Evolutionary conservation across 2,888 invertebrate genomes (phyloP).

Genomic region (Macrophya annulata): DNA sequence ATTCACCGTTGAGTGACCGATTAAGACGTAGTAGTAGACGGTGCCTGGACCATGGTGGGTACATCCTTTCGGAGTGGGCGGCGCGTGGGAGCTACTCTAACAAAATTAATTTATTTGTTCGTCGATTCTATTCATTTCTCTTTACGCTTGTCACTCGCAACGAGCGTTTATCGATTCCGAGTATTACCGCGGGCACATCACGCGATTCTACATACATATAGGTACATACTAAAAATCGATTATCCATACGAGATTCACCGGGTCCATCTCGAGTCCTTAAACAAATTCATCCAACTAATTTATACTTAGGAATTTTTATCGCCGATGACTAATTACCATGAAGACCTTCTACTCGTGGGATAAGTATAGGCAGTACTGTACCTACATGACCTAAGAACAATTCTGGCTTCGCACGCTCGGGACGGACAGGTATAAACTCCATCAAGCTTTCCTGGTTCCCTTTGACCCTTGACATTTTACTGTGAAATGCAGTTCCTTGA

Average conservation of each 20-base stretch:
- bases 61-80: slow-evolving; percentile 24
- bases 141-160: slow-evolving; percentile 41
- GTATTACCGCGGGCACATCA: slow-evolving; percentile 20
- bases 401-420: slow-evolving; percentile 22
- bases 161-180: slow-evolving; percentile 33
- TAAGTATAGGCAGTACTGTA: not conserved
- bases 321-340: slow-evolving; percentile 22
- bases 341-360: slow-evolving; percentile 25
- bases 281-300: slow-evolving; percentile 12
- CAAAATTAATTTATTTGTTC: slow-evolving; percentile 47
- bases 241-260: not conserved
- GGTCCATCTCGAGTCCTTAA: not conserved
- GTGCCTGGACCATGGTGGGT: not conserved
- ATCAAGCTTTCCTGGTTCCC: slow-evolving; percentile 11
- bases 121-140: slow-evolving; percentile 16
- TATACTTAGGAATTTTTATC: not conserved
- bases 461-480: slow-evolving; percentile 40
- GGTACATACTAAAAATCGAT: not conserved
- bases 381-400: not conserved
- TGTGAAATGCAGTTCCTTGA: not conserved
- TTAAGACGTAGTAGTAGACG: slow-evolving; percentile 17
- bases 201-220: not conserved
- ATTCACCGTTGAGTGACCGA: slow-evolving; percentile 38
- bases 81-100: slow-evolving; percentile 28
- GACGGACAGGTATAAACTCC: not conserved